Percentiles rank a stretch among this genome's conserved stretches.
Conservation (phyloP, 2,888 invertebrate genomes). For the Tipula vernalis region DNA sequence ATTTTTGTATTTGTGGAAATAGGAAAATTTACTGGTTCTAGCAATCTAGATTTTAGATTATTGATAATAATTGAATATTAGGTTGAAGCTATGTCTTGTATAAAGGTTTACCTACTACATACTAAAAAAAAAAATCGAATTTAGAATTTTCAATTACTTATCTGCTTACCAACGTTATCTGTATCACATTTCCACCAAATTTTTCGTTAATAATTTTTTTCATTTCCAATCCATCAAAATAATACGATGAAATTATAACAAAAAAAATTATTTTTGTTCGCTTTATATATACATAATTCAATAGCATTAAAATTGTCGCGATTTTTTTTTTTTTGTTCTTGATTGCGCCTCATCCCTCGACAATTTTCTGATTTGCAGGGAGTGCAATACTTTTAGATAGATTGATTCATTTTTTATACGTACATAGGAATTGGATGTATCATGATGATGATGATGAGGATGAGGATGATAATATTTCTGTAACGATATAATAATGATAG, state of each 20-base stretch:
- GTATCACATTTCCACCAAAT: not conserved
- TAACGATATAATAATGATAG: not conserved
- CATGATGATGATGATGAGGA: not conserved
- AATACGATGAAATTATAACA: not conserved
- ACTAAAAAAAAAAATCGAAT: not conserved
- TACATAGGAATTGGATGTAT: not conserved
- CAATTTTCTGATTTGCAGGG: not conserved
- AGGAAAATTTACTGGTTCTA: not conserved
- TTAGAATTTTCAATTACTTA: not conserved
- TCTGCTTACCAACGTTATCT: not conserved
- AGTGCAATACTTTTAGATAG: not conserved
- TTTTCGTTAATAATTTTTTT: not conserved
- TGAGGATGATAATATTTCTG: not conserved
- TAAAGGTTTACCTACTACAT: not conserved
- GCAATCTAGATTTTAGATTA: not conserved
- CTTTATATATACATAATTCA: not conserved
- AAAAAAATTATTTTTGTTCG: not conserved
- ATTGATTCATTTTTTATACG: not conserved
- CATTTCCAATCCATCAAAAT: not conserved
- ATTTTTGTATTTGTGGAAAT: not conserved
- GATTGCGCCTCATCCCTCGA: not conserved
- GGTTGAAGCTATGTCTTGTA: not conserved
- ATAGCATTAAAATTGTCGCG: constrained; percentile 4
- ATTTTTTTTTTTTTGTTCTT: not conserved
- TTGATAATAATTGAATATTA: not conserved